Percentiles rank a stretch among this genome's conserved stretches.
Evolutionary conservation across 2,113 vertebrate species (phyloP).

Genomic region (Calidris pugnax): DNA sequence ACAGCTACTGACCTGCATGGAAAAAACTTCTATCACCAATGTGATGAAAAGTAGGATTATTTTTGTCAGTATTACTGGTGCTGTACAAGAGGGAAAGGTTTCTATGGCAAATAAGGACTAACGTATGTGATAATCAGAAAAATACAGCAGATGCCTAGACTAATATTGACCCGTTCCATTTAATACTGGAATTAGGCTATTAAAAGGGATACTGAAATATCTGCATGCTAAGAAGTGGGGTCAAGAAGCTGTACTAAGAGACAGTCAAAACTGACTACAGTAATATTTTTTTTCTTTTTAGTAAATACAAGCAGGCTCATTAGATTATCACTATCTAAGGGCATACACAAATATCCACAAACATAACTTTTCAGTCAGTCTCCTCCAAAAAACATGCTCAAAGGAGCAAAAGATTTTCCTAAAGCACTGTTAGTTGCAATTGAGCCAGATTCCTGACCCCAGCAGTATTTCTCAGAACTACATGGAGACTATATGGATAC

Average conservation of each 20-base stretch:
- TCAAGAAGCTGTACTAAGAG: constrained; percentile 1
- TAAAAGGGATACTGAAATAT: background rate
- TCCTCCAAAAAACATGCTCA: background rate
- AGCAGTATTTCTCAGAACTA: constrained; percentile 16
- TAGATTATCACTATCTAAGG: background rate
- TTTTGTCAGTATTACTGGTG: background rate
- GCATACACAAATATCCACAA: background rate
- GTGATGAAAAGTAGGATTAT: background rate
- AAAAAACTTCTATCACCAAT: background rate
- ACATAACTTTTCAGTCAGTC: background rate
- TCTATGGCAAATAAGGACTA: background rate
- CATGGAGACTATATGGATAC: background rate
- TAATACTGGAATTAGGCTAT: background rate
- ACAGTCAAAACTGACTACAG: background rate
- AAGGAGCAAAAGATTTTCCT: background rate
- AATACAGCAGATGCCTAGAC: constrained; percentile 7
- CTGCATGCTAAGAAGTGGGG: background rate
- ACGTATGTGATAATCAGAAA: background rate
- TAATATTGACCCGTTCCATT: constrained; percentile 7
- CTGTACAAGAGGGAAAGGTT: background rate
- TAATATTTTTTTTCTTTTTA: background rate
- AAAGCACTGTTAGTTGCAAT: background rate
- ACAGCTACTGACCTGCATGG: background rate
- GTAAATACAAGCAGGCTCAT: background rate
- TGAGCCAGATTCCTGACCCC: constrained; percentile 51